Evolutionary conservation across 2,797 vertebrate genomes (phyloP), one percentile per base, ranked within the genome.

Genomic region (Lacerta viridis): DNA sequence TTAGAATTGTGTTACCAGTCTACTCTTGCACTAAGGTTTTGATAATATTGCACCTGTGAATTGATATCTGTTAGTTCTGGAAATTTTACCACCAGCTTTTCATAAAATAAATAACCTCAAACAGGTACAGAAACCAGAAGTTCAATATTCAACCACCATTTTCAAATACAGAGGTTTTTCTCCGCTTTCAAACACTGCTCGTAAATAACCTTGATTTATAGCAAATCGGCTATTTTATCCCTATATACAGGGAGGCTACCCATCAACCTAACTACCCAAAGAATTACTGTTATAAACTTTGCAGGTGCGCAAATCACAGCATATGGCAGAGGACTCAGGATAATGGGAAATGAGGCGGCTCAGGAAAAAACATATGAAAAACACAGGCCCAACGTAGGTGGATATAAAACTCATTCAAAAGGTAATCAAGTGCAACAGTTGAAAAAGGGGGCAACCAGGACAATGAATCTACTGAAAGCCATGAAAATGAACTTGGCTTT

Each of bases 161-260:
- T 94, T 92, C 90, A 95, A 92, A 90, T 88, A 90, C 85, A 93
- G 94, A 95, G 90, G 85, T 92, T 93, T 85, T 95, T 95, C 94
- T 95, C 89, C 64, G 36, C 89, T 94, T 85, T 83, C 81, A 79
- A 95, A 94, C 93, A 2, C 90, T 92, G 55, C 87, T 82, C 95
- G 80, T 96, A 97, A 96, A 96, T 96, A 94, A 96, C 80, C 86
- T 75, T 94, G 95, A 96, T 97, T 96, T 97, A 96, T 41, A 78
- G 91, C 5, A 83, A 88, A 93, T 93, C n/a, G 0, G 87, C 94
- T 95, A 94, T 90, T 96, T 88, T 96, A 93, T 95, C 95, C 94
- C 93, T 95, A 95, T 95, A 96, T 0, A 92, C 84, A 39, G 87
- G 94, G 89, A 96, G 94, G 94, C 66, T 69, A 77, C 94, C 80